phyloP scores from a whole-genome alignment of 1,140 invertebrate genomes.

The Physella acuta region DNA sequence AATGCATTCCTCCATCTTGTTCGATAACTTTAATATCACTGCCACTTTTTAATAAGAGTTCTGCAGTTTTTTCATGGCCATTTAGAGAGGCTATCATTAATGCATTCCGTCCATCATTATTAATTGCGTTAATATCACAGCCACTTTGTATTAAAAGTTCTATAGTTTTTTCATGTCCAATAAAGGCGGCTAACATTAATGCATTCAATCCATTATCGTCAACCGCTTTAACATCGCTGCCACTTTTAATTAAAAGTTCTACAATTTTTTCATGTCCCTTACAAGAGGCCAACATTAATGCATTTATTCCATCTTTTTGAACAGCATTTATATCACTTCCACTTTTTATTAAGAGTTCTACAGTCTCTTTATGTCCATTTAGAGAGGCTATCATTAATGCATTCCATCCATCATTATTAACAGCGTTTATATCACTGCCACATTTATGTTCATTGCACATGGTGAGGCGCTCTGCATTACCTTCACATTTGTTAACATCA shows the following conservation, averaged over 20 bases:
- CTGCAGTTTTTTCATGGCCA: constrained; percentile 10
- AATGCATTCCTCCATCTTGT: not conserved
- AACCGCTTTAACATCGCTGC: not conserved
- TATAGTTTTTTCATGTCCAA: constrained; percentile 4
- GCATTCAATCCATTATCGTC: not conserved
- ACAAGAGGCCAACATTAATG: no score
- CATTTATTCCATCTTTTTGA: not conserved
- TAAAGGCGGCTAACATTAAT: constrained; percentile 9
- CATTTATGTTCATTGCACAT: no score
- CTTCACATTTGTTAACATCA: no score
- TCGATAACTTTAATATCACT: not conserved
- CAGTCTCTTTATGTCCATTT: no score
- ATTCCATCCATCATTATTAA: no score
- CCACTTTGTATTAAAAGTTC: not conserved
- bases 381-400: no score
- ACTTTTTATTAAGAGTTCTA: constrained; percentile 8
- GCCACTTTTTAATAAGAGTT: no score
- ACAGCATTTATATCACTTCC: no score
- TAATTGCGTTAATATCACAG: not conserved
- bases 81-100: no score
- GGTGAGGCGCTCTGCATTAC: no score
- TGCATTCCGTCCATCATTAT: no score
- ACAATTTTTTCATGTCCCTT: constrained; percentile 4
- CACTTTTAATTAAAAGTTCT: constrained; percentile 1
- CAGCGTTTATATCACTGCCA: no score